Percentiles rank a stretch among this genome's conserved stretches.
Conservation (phyloP, 2,888 invertebrate genomes). For the Ormyrus thymus region DNA sequence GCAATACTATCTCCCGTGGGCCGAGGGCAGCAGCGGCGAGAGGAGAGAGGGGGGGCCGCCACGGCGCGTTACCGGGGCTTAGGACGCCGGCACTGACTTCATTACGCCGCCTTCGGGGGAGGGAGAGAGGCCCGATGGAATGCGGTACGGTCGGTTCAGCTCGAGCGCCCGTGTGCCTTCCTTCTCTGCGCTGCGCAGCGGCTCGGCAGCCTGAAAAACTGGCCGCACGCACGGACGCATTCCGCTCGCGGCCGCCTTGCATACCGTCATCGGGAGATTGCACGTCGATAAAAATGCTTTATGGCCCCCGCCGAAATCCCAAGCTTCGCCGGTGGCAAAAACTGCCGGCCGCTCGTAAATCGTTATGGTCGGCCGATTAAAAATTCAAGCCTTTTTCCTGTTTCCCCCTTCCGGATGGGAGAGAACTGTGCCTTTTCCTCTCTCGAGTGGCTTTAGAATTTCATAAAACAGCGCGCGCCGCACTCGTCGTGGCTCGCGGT, state of each 20-base stretch:
- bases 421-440: too few relatives aligned
- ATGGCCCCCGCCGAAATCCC: too few relatives aligned
- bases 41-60: slow-evolving; percentile 55
- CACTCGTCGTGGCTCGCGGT: not conserved
- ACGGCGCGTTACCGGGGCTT: slow-evolving; percentile 71
- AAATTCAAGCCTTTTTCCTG: too few relatives aligned
- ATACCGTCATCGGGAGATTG: too few relatives aligned
- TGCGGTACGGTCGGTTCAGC: slow-evolving; percentile 54
- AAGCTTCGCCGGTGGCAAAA: too few relatives aligned
- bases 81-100: slow-evolving; percentile 71
- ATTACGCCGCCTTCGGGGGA: slow-evolving; percentile 64
- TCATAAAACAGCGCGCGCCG: not conserved
- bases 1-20: slow-evolving; percentile 69
- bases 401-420: too few relatives aligned
- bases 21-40: slow-evolving; percentile 57
- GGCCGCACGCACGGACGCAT: too few relatives aligned
- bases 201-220: not conserved
- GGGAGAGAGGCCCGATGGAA: slow-evolving; percentile 42
- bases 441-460: not conserved
- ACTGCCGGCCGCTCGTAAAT: too few relatives aligned
- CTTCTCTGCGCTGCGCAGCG: not conserved
- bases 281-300: too few relatives aligned
- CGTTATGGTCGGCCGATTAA: too few relatives aligned
- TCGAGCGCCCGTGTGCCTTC: slow-evolving; percentile 15
- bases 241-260: too few relatives aligned